These are phyloP conservation scores for Fopius arisanus DNA, from an alignment of 1,140 invertebrate species.

Conservation along the genomic window DNA sequence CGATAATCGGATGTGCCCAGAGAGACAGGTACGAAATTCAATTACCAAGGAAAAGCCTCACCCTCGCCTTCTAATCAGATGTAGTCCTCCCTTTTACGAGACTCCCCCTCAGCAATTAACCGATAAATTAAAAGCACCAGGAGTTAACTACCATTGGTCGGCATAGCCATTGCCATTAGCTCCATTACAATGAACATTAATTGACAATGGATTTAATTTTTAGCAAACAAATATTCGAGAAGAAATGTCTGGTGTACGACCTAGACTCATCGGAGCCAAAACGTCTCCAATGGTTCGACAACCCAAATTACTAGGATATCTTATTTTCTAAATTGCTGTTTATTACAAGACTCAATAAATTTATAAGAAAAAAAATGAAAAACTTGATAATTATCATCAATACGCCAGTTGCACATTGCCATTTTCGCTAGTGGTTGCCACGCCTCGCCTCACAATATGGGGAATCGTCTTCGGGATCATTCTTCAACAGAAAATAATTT, in stretches of 20 bases:
- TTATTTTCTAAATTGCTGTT: background rate
- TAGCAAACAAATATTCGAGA: conserved; percentile 56
- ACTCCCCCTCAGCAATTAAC: no score
- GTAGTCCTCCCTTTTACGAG: no score
- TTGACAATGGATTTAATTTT: conserved; percentile 36
- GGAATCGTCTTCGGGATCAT: conserved; percentile 84
- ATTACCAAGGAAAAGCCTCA: no score
- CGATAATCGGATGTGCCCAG: conserved; percentile 62
- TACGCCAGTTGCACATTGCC: background rate
- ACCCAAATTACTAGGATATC: conserved; percentile 56
- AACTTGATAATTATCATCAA: background rate
- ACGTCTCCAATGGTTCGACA: conserved; percentile 69
- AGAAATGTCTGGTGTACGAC: conserved; percentile 65
- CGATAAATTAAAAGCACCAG: no score
- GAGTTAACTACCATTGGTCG: no score
- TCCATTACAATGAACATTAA: no score
- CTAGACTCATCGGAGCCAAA: conserved; percentile 61
- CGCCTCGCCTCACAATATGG: conserved; percentile 79
- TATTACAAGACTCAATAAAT: no score
- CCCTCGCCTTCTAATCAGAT: no score
- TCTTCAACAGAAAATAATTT: conserved; percentile 63
- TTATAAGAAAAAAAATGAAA: background rate
- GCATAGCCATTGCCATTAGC: no score
- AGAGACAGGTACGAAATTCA: conserved; percentile 56
- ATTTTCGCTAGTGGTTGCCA: conserved; percentile 42